Evolutionary conservation across 2,113 vertebrate species (phyloP).

Genomic region (Emydura subglobosa): DNA sequence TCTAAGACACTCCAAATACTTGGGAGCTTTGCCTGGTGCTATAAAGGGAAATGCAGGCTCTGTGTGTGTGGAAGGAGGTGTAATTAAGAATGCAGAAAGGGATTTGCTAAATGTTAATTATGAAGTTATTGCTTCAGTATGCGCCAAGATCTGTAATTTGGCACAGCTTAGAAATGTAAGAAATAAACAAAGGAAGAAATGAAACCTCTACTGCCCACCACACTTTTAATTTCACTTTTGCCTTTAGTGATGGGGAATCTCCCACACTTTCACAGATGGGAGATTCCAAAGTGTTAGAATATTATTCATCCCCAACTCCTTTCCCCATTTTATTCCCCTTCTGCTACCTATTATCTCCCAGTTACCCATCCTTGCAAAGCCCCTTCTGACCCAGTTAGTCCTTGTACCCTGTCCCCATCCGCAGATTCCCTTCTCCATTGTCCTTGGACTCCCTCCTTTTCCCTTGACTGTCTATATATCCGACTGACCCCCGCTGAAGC

Average conservation of each 20-base stretch:
- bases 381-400: background rate
- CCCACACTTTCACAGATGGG: background rate
- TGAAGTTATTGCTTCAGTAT: slow-evolving; percentile 61
- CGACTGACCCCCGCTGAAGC: background rate
- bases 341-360: background rate
- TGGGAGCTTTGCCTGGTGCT: slow-evolving; percentile 63
- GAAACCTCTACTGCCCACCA: slow-evolving; percentile 36
- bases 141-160: slow-evolving; percentile 74
- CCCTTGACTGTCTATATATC: background rate
- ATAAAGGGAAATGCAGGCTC: slow-evolving; percentile 72
- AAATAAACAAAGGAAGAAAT: slow-evolving; percentile 8
- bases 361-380: background rate
- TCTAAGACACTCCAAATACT: slow-evolving; percentile 64
- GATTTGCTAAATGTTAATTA: slow-evolving; percentile 79
- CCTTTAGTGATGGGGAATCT: slow-evolving; percentile 36
- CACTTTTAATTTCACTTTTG: slow-evolving; percentile 55
- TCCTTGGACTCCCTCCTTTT: background rate
- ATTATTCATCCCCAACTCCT: background rate
- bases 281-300: background rate
- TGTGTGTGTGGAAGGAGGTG: slow-evolving; percentile 51
- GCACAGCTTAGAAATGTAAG: slow-evolving; percentile 36
- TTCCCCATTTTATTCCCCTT: background rate
- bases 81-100: slow-evolving; percentile 72
- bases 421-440: background rate
- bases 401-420: background rate